phyloP scores from a whole-genome alignment of 2,888 invertebrate genomes.

The Cybosia mesomella region DNA sequence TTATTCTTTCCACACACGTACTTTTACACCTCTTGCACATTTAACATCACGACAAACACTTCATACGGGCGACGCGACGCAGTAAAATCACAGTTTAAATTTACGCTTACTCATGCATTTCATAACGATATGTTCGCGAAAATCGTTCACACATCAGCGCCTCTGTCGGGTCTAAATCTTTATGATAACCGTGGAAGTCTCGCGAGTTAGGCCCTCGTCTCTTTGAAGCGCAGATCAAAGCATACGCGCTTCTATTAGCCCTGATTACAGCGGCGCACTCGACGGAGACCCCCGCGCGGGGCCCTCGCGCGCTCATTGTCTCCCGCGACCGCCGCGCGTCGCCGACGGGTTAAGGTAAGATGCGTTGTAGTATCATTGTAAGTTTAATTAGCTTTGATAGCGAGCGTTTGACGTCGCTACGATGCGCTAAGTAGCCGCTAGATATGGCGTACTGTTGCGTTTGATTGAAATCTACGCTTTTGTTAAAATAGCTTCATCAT shows the following conservation, averaged over 20 bases:
- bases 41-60: constrained; percentile 6
- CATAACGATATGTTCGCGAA: constrained; percentile 33
- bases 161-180: constrained; percentile 57
- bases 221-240: constrained; percentile 86
- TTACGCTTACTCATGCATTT: constrained; percentile 23
- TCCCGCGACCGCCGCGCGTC: constrained; percentile 61
- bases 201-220: constrained; percentile 75
- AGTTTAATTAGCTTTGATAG: constrained; percentile 82
- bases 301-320: constrained; percentile 66
- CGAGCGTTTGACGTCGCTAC: constrained; percentile 50
- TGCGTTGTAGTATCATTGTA: constrained; percentile 77
- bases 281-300: constrained; percentile 51
- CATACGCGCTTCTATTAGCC: constrained; percentile 85
- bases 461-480: background rate
- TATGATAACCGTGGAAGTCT: constrained; percentile 44
- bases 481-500: background rate
- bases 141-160: constrained; percentile 40
- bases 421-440: constrained; percentile 35
- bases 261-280: constrained; percentile 80
- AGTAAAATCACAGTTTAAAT: constrained; percentile 21
- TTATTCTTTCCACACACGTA: constrained; percentile 8
- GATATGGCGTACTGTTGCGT: background rate
- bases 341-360: constrained; percentile 71
- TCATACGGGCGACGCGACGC: constrained; percentile 2
- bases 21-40: constrained; percentile 10